Base-by-base conservation (phyloP, 2,888 invertebrate genomes). In the Ophioninae sp. region DNA sequence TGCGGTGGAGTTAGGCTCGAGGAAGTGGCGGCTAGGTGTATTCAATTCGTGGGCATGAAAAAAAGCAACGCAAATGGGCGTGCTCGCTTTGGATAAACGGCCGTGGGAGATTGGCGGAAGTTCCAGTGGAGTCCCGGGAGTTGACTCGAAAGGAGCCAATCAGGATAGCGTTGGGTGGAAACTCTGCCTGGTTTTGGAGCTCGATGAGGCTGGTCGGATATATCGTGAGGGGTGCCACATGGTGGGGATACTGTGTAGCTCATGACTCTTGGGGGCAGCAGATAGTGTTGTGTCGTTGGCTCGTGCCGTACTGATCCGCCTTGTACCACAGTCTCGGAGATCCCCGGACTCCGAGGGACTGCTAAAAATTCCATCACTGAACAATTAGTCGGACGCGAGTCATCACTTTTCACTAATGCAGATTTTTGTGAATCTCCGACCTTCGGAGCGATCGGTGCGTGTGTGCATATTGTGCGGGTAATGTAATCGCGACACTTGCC, bases 251-350 rank as follows among this genome's bases (percentile, higher is more conserved):
- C 88, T 90, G 87, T 89, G 88, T 88, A 88, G 89, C 89, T 87
- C 81, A 83, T 82, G 88, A 87, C 86, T 88, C 88, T 88, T 87
- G 83, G 84, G 88, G 87, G 76, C 80, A 74, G 82, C 92, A 93
- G 93, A 93, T 93, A 92, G 93, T 92, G 90, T 88, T 91, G 92
- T 91, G 93, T 92, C 92, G 93, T 93, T 92, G 93, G 90, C 91
- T 91, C 92, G 91, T 90, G 91, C 89, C 91, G 91, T 89, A 89
- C 73, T 90, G 90, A 89, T 90, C 88, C 89, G 87, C 77, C 87
- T 89, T 88, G 88, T 82, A 86, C 86, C 88, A 87, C 88, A 88
- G 81, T 85, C 87, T 87, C 87, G 88, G 88, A 51, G 51, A 88
- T 87, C 87, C 88, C 75, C 83, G 87, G 86, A 86, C 87, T 85